These are phyloP conservation scores for Mastomys natalensis DNA, from an alignment of 2,113 vertebrate genomes.

Conservation along the genomic window DNA sequence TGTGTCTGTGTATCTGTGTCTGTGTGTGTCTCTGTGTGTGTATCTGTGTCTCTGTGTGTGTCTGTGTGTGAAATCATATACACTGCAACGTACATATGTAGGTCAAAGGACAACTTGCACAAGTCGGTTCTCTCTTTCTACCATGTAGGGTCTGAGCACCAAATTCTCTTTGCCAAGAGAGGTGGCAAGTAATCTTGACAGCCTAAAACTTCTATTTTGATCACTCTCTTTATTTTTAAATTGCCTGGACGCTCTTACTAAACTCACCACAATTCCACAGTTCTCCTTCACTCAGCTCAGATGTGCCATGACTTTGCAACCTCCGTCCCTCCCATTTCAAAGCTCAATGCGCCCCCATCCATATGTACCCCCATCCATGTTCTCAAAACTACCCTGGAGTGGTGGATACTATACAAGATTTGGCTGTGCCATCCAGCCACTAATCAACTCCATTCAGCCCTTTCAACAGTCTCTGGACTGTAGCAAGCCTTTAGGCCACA, in stretches of 20 bases:
- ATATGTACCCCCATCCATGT: fast-evolving
- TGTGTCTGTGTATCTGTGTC: background rate
- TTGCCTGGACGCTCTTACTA: background rate
- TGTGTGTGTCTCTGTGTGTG: no score
- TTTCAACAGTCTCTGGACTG: background rate
- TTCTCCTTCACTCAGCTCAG: background rate
- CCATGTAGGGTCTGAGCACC: background rate
- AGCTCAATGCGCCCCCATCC: background rate
- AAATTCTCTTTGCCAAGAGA: no score
- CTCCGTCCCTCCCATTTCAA: fast-evolving
- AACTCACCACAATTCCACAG: conserved; percentile 20
- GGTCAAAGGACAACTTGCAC: background rate
- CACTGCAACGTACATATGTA: background rate
- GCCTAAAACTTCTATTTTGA: background rate
- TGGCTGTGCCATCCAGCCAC: background rate
- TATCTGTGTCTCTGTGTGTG: background rate
- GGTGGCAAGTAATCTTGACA: background rate
- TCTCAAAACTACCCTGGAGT: background rate
- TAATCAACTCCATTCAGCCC: background rate
- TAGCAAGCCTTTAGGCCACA: background rate
- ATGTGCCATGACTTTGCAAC: background rate
- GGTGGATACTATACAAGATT: background rate
- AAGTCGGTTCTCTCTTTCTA: background rate
- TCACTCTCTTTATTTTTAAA: background rate
- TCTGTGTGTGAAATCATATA: background rate